Conservation (phyloP, 2,888 invertebrate species). For the Lumbricus terrestris region DNA sequence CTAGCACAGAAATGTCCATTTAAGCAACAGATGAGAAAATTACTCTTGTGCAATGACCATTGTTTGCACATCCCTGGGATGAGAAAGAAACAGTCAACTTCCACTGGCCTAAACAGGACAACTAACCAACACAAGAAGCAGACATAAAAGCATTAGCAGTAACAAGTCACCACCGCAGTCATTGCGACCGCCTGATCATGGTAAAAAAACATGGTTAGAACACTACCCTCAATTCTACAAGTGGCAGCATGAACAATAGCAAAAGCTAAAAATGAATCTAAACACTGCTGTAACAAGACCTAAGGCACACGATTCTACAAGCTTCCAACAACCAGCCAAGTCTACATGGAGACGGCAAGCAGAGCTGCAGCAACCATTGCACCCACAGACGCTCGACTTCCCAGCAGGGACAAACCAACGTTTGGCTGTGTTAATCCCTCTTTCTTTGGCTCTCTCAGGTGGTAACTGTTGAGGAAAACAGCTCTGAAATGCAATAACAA, state of each 20-base stretch:
- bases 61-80: background rate
- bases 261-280: background rate
- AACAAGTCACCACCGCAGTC: background rate
- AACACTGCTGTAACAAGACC: background rate
- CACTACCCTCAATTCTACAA: background rate
- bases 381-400: background rate
- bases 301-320: background rate
- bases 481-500: slow-evolving; percentile 7
- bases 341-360: background rate
- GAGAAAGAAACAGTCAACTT: background rate
- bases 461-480: slow-evolving; percentile 24
- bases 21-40: background rate
- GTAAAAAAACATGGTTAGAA: background rate
- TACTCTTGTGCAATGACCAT: background rate
- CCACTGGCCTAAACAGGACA: background rate
- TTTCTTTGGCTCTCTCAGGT: background rate
- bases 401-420: background rate
- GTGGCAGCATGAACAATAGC: background rate
- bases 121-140: background rate
- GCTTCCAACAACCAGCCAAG: background rate
- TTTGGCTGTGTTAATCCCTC: background rate
- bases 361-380: background rate
- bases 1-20: background rate
- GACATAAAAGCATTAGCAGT: background rate
- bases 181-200: too few relatives aligned